Evolutionary conservation across 2,797 vertebrate species (phyloP), one percentile per base, ranked within the genome.

Genomic region (Tokudaia muenninki): DNA sequence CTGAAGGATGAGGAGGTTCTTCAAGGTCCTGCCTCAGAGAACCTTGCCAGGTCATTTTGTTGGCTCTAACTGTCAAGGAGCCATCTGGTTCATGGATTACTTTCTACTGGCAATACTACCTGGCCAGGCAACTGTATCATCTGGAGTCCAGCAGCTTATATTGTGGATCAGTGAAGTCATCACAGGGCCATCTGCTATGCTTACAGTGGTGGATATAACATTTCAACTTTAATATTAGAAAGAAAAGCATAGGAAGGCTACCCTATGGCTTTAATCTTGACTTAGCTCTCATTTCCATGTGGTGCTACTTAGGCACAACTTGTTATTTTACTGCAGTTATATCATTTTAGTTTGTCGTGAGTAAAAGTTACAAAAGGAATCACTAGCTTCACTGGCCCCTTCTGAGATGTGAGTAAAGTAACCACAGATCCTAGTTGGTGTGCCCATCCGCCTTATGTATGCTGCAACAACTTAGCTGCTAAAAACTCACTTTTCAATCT

Each of bases 151-250:
- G 89, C 80, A 91, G 83, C 75, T 86, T 91, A 8, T 47, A 77
- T 75, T 57, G 74, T 83, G 67, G 63, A 87, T 91, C 78, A 96
- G 74, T 12, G 61, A 92, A 75, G 75, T 93, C 63, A 65, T 91
- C 93, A 80, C 11, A 57, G 57, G 52, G 50, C 81, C 80, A 96
- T 81, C 57, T 94, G 96, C 70, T 86, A 1, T 87, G 50, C 65
- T 63, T 75, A 77, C 31, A 77, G 29, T 16, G 57, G 12, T 31
- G 59, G 31, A n/a, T 67, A 37, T 1, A 67, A 16, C 9, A 83
- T 67, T 95, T 94, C 67, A 14, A 50, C 87, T 88, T 95, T 94
- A 95, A 87, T 37, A 77, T 81, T 94, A 67, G 78, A 94, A 92
- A 96, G 44, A 0, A 82, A 86, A 94, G 65, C 16, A 67, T 10